Evolutionary conservation across 2,113 vertebrate genomes (phyloP).

Genomic region (Hemichromis elongatus): DNA sequence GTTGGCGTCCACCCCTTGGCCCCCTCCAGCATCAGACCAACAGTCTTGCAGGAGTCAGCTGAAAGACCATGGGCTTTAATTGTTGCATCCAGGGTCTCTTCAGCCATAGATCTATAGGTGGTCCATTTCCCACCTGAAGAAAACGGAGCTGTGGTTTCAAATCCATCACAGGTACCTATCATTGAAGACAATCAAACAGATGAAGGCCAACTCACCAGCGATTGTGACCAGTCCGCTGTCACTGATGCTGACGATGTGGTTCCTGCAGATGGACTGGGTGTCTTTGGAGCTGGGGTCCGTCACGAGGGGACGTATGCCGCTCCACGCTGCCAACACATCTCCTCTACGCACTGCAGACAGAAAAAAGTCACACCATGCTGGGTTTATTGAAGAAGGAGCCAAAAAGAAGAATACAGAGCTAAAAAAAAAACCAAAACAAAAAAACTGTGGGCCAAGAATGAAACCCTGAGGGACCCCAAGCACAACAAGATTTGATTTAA

Average conservation of each 20-base stretch:
- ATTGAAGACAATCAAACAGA: constrained; percentile 41
- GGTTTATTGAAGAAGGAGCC: neutral
- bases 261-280: constrained; percentile 94
- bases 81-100: constrained; percentile 85
- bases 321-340: constrained; percentile 95
- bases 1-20: constrained; percentile 91
- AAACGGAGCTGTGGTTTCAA: neutral
- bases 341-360: constrained; percentile 85
- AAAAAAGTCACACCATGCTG: neutral
- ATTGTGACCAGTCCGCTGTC: constrained; percentile 90
- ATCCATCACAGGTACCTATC: too few species aligned
- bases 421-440: neutral
- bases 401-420: neutral
- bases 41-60: constrained; percentile 78
- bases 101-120: constrained; percentile 92
- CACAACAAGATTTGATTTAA: neutral
- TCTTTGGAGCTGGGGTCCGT: constrained; percentile 92
- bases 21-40: constrained; percentile 87
- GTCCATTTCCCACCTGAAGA: constrained; percentile 95
- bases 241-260: constrained; percentile 87
- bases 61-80: constrained; percentile 74
- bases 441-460: neutral
- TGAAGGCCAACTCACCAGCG: constrained; percentile 76
- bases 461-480: neutral
- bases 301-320: constrained; percentile 94